A percentile compares a stretch with the other conserved stretches of the same genome.
These are phyloP conservation scores for Drosophila pallidifrons DNA, from an alignment of 1,140 invertebrate species.

Conservation along the genomic window DNA sequence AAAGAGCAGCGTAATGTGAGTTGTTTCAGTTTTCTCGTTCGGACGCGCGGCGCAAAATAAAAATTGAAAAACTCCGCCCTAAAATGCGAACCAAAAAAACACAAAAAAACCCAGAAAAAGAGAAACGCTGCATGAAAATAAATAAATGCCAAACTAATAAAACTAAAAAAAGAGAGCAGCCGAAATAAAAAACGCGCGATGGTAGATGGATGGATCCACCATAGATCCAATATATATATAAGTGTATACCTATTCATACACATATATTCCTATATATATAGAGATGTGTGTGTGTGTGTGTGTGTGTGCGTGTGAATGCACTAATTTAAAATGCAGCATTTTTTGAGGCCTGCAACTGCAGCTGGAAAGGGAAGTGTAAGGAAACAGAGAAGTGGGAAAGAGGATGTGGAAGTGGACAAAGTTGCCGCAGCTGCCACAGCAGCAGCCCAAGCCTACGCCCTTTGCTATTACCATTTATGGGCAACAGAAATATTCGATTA, in stretches of 20 bases:
- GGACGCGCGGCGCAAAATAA: constrained; percentile 65
- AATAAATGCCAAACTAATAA: constrained; percentile 83
- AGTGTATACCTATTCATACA: constrained; percentile 7
- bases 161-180: constrained; percentile 62
- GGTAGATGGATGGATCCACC: constrained; percentile 26
- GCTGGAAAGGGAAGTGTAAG: not conserved
- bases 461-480: constrained; percentile 74
- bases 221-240: constrained; percentile 26
- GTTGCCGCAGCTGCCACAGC: not conserved
- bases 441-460: not conserved
- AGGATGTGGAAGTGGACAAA: not conserved
- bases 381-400: too few relatives aligned
- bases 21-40: constrained; percentile 62
- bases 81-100: constrained; percentile 56
- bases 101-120: not conserved
- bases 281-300: constrained; percentile 12
- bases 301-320: constrained; percentile 43
- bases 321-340: constrained; percentile 81
- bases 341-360: constrained; percentile 11
- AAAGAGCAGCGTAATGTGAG: constrained; percentile 36
- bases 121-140: constrained; percentile 30
- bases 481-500: constrained; percentile 80
- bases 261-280: not conserved
- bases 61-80: constrained; percentile 84
- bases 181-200: constrained; percentile 51